Base-by-base conservation (phyloP, 2,113 vertebrate genomes). In the Melanocharis versteri region DNA sequence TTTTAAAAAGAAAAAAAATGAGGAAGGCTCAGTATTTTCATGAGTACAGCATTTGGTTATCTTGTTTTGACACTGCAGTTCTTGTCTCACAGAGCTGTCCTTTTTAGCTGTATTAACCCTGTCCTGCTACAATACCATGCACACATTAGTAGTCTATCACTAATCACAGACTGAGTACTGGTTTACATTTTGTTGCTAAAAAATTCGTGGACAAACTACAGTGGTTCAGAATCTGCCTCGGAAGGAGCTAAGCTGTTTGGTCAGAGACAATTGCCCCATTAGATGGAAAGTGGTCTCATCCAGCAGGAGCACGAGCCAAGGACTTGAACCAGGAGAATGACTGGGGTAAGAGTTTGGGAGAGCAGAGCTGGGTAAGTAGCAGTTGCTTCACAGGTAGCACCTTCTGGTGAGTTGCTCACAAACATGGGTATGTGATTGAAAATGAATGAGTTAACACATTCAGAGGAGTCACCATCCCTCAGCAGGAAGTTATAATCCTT, bases 401-500 rank as follows among this genome's bases (percentile, higher is more conserved):
- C 30, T 65, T 69, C 58, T 65, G 42, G 18, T 2, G 19, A 65
- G 16, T 3, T 83, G 58, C 42, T 76, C 27, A 11, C 9, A 61
- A 54, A 39, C 3, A 16, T 0, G 5, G 15, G 24, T 26, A 40
- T 3, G 7, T 60, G 62, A 10, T 19, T 86, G 92, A 93, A 88
- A 96, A 45, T 61, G 88, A 96, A 94, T 35, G 95, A 94, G 96
- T 97, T 95, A 96, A 97, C 1, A 2, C 22, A 51, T 81, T 68
- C 58, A 69, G 50, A 96, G 50, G 39, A 94, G 50, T 62, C 69
- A 56, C 89, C 88, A 90, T 58, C 30, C 62, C 68, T 88, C 42
- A 89, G 86, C 76, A 93, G 94, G 93, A 97, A 93, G 94, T 90
- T 90, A 88, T 95, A 94, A 77, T 95, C 94, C 95, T 73, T 62